phyloP scores from a whole-genome alignment of 2,888 invertebrate genomes.

The Marronus borbonicus region DNA sequence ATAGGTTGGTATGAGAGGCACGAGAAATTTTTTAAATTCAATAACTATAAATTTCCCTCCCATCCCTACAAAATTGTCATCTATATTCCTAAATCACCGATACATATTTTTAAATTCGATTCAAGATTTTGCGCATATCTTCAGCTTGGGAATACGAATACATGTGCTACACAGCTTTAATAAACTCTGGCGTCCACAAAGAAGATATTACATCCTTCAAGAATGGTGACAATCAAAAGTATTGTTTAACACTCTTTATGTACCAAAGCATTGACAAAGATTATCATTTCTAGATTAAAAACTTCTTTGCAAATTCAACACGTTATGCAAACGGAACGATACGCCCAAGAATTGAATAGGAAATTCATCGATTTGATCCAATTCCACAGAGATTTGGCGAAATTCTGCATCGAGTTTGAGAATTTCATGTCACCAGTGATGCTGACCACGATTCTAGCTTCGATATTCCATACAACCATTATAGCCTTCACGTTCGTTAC shows the following conservation, averaged over 20 bases:
- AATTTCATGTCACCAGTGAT: constrained; percentile 65
- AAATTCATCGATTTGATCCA: constrained; percentile 62
- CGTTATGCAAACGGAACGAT: constrained; percentile 40
- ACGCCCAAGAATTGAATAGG: constrained; percentile 51
- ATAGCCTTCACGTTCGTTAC: constrained; percentile 48
- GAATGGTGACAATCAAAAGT: constrained; percentile 25
- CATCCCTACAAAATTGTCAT: no score
- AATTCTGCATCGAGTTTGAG: constrained; percentile 63
- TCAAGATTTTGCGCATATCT: neutral
- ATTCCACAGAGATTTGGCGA: constrained; percentile 65
- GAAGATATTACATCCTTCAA: constrained; percentile 45
- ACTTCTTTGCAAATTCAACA: neutral
- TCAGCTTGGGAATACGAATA: constrained; percentile 53
- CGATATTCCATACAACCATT: constrained; percentile 48
- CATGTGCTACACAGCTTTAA: constrained; percentile 50
- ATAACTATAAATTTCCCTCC: no score
- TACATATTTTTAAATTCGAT: no score
- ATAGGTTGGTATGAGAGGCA: constrained; percentile 11
- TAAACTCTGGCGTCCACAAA: constrained; percentile 45
- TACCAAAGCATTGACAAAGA: neutral
- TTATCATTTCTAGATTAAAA: neutral
- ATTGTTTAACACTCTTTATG: no score
- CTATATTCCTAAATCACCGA: no score
- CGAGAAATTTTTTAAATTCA: neutral
- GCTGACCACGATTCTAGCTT: constrained; percentile 54